Base-by-base conservation (phyloP, 1,140 invertebrate genomes). In the Heliothis subflexa region DNA sequence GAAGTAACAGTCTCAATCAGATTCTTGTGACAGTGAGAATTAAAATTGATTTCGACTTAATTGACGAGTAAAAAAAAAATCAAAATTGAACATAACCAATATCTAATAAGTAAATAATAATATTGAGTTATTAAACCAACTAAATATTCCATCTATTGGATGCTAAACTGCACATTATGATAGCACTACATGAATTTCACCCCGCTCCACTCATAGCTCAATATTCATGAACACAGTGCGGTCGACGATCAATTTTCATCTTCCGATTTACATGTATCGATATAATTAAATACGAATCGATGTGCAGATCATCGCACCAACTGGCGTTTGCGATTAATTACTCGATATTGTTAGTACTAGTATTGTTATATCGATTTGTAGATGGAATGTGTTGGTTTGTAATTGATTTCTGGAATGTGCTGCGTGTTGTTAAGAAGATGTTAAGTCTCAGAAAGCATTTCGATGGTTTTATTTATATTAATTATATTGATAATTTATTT, bases 261-360 rank as follows among this genome's bases (percentile, higher is more conserved):
- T 73, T 73, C 33, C 71, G 71, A 73, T 73, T 73, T 73, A 73
- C 71, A 73, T 73, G 71, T 59, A 73, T 61, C 55, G 71, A 73
- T 11, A 55, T 73, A 73, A 73, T 73, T 73, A 73, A 73, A 59
- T 73, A 59, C 40, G 40, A 59, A 73, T 61, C 40, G 33, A 45
- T 9, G 52, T 12, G n/a, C 55, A 5, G 68, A 40, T 71, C 25
- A 55, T 55, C 16, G 25, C 25, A 55, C 16, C 16, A 14, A 40
- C 66, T 70, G 66, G 4, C 21, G 55, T 13, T 28, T 28, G 18
- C 45, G 47, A 70, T 70, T 70, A 70, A 70, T 70, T 70, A 25
- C 66, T 70, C 62, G 62, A 66, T 55, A 55, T 18, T 66, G 40
- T 47, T 21, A 59, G 55, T 21, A 21, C 21, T 45, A 11, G 16